Conservation (phyloP, 2,797 vertebrate species). For the Cirrhinus molitorella region DNA sequence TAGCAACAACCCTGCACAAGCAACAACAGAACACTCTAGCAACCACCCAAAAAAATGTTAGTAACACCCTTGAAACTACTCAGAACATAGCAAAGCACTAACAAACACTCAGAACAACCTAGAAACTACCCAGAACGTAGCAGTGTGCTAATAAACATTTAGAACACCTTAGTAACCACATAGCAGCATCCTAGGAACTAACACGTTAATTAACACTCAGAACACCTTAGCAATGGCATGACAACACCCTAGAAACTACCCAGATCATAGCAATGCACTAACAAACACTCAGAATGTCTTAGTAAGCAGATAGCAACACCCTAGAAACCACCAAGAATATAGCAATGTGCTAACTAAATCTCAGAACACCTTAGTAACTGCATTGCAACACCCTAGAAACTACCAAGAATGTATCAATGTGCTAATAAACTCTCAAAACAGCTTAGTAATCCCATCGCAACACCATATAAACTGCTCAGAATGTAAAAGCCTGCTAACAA, state of each 20-base stretch:
- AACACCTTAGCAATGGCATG: not conserved
- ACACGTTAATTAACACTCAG: too few relatives aligned
- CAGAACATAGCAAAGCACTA: not conserved
- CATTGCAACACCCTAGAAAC: not conserved
- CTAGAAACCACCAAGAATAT: too few relatives aligned
- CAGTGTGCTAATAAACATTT: too few relatives aligned
- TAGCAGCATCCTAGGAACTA: too few relatives aligned
- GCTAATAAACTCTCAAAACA: not conserved
- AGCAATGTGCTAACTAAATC: too few relatives aligned
- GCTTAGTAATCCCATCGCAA: not conserved
- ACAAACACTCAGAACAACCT: not conserved
- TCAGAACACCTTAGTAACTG: not conserved
- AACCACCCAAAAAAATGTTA: too few relatives aligned
- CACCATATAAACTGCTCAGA: not conserved
- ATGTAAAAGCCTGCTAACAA: too few relatives aligned
- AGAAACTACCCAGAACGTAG: not conserved
- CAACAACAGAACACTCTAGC: too few relatives aligned
- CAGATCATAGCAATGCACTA: too few relatives aligned
- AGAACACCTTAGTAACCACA: not conserved
- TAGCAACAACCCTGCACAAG: too few relatives aligned
- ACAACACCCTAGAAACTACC: not conserved
- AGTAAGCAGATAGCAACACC: not conserved
- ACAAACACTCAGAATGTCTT: not conserved
- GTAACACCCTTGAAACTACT: too few relatives aligned
- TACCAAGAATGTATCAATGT: not conserved